These are phyloP conservation scores for Melolontha melolontha DNA, from an alignment of 2,888 invertebrate genomes.

Conservation along the genomic window DNA sequence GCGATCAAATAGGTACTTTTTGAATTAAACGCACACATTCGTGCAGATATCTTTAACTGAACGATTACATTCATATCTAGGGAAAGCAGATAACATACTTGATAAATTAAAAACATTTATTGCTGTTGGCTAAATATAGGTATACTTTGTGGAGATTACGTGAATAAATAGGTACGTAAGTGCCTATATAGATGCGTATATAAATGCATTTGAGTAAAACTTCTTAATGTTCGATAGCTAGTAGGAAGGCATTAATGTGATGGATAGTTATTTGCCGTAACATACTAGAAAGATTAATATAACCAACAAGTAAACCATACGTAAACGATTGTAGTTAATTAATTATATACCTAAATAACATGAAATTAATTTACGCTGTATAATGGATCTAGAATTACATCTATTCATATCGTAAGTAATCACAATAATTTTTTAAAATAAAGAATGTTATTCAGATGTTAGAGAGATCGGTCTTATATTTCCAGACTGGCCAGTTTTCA, in stretches of 20 bases:
- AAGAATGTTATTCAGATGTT: no score
- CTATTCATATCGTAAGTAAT: background rate
- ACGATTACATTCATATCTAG: constrained; percentile 9
- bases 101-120: constrained; percentile 28
- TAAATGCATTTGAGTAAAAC: constrained; percentile 29
- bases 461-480: no score
- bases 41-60: background rate
- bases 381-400: background rate
- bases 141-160: constrained; percentile 28
- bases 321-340: constrained; percentile 26
- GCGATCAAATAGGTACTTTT: constrained; percentile 30
- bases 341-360: background rate
- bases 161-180: constrained; percentile 17
- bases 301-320: constrained; percentile 12
- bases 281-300: constrained; percentile 26
- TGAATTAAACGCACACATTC: constrained; percentile 1
- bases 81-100: constrained; percentile 12
- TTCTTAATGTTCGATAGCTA: constrained; percentile 21
- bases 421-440: no score
- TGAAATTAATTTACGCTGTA: constrained; percentile 3
- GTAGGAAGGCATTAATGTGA: constrained; percentile 22
- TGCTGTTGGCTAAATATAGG: constrained; percentile 15
- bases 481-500: no score
- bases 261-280: constrained; percentile 21
- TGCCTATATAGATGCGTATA: background rate